Evolutionary conservation across 2,113 vertebrate genomes (phyloP).

Genomic region (Psettodes erumei): DNA sequence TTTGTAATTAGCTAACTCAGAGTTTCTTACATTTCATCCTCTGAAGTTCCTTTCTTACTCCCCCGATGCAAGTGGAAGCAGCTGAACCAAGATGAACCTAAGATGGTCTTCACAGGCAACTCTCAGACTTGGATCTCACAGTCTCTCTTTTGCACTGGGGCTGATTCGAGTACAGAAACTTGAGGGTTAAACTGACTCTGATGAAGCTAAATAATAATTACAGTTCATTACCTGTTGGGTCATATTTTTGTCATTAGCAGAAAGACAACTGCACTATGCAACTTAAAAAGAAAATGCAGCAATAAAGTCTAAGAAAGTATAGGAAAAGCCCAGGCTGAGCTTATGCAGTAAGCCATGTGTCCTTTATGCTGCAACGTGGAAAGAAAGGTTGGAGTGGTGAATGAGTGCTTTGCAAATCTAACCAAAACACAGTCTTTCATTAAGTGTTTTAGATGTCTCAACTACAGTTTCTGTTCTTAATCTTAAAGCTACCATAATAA

Average conservation of each 20-base stretch:
- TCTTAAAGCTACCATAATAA: neutral
- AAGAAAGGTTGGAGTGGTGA: neutral
- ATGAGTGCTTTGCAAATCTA: neutral
- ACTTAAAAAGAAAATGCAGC: neutral
- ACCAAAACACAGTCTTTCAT: no score
- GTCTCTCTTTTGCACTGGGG: constrained; percentile 8
- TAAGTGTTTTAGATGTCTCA: no score
- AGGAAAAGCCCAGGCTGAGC: neutral
- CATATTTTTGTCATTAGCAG: constrained; percentile 12
- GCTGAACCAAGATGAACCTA: constrained; percentile 68
- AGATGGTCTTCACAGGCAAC: constrained; percentile 53
- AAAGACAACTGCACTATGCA: constrained; percentile 2
- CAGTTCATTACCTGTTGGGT: constrained; percentile 10
- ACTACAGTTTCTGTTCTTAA: no score
- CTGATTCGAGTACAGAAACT: constrained; percentile 8
- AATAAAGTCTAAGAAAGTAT: neutral
- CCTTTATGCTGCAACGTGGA: neutral
- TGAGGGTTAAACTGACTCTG: constrained; percentile 8
- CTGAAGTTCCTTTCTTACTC: constrained; percentile 60
- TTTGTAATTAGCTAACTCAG: constrained; percentile 75
- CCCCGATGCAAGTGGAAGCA: constrained; percentile 37
- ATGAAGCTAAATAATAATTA: constrained; percentile 9
- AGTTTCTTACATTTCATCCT: constrained; percentile 67
- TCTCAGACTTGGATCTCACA: constrained; percentile 44
- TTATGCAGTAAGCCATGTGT: neutral